A percentile compares a stretch with the other conserved stretches of the same genome.
phyloP scores from a whole-genome alignment of 2,113 vertebrate species.

The Apus apus region DNA sequence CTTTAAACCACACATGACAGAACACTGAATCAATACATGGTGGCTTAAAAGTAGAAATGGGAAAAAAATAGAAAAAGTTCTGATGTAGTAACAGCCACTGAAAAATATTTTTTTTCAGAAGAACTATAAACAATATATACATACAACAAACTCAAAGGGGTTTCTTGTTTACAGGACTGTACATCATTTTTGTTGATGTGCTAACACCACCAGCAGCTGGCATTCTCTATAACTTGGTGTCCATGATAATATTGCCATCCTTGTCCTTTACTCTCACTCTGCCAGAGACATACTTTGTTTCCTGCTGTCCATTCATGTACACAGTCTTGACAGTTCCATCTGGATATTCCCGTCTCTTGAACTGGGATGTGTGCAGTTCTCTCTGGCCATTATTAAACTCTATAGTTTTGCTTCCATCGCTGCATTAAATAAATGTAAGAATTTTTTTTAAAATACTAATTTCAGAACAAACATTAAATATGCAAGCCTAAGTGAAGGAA shows the following conservation, averaged over 20 bases:
- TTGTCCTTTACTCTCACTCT: conserved; percentile 91
- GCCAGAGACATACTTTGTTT: conserved; percentile 89
- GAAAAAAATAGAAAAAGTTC: background rate
- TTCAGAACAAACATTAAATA: too few relatives aligned
- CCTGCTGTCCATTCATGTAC: conserved; percentile 89
- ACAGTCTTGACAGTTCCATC: conserved; percentile 95
- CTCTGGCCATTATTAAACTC: conserved; percentile 93
- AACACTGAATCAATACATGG: background rate
- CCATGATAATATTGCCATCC: conserved; percentile 87
- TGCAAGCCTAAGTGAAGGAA: background rate
- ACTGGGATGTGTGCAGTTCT: conserved; percentile 89
- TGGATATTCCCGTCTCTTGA: conserved; percentile 92
- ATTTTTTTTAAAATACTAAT: too few relatives aligned
- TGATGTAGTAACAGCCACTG: background rate
- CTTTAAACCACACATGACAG: background rate
- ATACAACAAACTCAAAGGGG: background rate
- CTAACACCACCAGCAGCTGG: background rate
- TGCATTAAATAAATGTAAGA: conserved; percentile 36
- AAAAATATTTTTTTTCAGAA: conserved; percentile 61
- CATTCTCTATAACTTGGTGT: conserved; percentile 70
- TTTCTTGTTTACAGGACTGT: conserved; percentile 22
- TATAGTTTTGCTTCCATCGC: conserved; percentile 92
- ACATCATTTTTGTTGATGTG: background rate
- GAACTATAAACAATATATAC: conserved; percentile 41
- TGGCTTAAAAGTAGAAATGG: background rate